These are phyloP conservation scores for Arvicola amphibius DNA, from an alignment of 2,797 vertebrate genomes.

Conservation along the genomic window DNA sequence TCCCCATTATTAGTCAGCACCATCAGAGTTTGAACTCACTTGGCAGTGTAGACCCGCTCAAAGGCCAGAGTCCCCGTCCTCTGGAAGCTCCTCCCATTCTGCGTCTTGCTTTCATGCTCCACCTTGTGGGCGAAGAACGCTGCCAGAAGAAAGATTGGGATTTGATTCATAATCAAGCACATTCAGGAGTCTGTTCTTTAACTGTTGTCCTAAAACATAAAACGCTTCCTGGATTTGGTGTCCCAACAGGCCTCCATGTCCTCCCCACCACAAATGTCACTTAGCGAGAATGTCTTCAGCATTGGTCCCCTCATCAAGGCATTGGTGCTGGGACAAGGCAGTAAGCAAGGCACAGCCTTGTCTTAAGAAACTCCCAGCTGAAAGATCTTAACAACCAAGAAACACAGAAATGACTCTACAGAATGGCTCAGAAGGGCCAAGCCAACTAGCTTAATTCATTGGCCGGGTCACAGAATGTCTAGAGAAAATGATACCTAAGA, in stretches of 20 bases:
- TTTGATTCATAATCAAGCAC: background rate
- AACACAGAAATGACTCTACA: background rate
- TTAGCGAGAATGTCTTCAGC: background rate
- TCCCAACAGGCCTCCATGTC: background rate
- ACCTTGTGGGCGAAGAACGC: conserved; percentile 95
- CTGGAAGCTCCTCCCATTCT: conserved; percentile 85
- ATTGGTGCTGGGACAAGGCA: background rate
- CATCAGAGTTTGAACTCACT: conserved; percentile 89
- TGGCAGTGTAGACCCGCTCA: conserved; percentile 94
- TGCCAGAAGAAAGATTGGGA: conserved; percentile 77
- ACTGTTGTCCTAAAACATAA: background rate
- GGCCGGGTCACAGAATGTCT: background rate
- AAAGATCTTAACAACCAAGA: background rate
- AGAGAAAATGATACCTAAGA: background rate
- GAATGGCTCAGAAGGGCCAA: background rate
- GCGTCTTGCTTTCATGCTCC: conserved; percentile 91
- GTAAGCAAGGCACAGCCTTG: background rate
- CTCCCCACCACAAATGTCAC: background rate
- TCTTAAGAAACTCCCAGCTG: background rate
- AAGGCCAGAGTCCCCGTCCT: conserved; percentile 86
- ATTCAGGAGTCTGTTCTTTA: background rate
- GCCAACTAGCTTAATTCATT: background rate
- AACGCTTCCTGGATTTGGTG: background rate
- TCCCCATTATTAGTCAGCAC: background rate
- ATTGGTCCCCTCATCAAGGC: background rate